Evolutionary conservation across 2,888 invertebrate species (phyloP).

Genomic region (Plebejus melissa): DNA sequence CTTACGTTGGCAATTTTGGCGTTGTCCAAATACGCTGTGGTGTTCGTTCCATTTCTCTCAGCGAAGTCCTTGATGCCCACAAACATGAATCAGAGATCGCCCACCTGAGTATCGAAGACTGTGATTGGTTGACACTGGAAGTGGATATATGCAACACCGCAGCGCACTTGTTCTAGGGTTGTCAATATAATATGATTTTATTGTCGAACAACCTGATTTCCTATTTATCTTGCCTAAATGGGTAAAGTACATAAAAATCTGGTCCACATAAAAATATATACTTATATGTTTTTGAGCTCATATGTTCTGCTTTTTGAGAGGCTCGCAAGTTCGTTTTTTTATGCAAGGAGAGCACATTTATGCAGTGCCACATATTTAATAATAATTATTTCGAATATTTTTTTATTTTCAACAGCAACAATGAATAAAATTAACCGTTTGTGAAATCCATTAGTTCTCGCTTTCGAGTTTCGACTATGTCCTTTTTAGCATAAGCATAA

Average conservation of each 20-base stretch:
- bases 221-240: no score
- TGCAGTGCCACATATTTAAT: no score
- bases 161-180: slow-evolving; percentile 34
- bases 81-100: slow-evolving; percentile 62
- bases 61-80: slow-evolving; percentile 72
- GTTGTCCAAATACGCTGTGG: slow-evolving; percentile 32
- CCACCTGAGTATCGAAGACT: slow-evolving; percentile 50
- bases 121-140: slow-evolving; percentile 34
- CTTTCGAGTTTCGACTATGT: neutral
- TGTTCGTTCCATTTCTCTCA: slow-evolving; percentile 45
- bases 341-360: no score
- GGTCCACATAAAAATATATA: no score
- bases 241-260: no score
- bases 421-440: no score
- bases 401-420: no score
- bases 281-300: no score
- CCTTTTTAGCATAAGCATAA: neutral
- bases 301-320: no score
- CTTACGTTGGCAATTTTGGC: neutral
- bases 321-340: no score
- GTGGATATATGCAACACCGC: slow-evolving; percentile 33
- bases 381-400: no score
- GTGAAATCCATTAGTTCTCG: neutral
- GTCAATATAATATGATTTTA: neutral
- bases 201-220: neutral